These are phyloP conservation scores for Carollia perspicillata DNA, from an alignment of 2,113 vertebrate genomes.

Conservation along the genomic window DNA sequence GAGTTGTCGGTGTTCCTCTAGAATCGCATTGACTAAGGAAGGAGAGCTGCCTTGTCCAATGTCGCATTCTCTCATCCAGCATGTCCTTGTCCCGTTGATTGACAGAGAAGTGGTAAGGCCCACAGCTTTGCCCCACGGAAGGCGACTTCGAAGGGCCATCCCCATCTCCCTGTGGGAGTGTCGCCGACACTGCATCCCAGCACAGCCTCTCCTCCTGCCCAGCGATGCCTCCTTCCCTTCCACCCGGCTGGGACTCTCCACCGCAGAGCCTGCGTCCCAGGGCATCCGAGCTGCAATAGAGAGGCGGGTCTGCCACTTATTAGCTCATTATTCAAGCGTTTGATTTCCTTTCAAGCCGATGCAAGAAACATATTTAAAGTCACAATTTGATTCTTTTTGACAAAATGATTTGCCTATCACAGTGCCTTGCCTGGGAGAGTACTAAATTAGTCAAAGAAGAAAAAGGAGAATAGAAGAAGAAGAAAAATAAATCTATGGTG, in stretches of 20 bases:
- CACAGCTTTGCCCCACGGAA: background rate
- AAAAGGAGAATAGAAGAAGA: background rate
- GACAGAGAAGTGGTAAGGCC: background rate
- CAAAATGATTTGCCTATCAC: background rate
- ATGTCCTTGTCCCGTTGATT: background rate
- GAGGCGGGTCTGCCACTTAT: background rate
- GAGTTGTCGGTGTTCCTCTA: background rate
- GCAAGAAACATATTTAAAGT: background rate
- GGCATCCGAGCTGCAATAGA: background rate
- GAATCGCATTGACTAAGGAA: background rate
- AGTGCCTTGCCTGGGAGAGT: background rate
- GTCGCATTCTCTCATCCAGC: background rate
- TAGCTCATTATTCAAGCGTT: background rate
- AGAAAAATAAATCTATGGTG: background rate
- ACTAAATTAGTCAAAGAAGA: slow-evolving; percentile 1
- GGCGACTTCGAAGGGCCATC: no score
- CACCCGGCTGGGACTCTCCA: accelerated
- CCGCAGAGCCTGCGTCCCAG: background rate
- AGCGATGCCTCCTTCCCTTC: background rate
- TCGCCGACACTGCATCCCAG: no score
- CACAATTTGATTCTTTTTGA: background rate
- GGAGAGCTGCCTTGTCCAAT: background rate
- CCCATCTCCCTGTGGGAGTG: accelerated
- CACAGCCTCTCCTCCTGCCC: background rate
- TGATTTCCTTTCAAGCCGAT: background rate